Base-by-base conservation (phyloP, 2,113 vertebrate species). In the Tragelaphus imberbis region DNA sequence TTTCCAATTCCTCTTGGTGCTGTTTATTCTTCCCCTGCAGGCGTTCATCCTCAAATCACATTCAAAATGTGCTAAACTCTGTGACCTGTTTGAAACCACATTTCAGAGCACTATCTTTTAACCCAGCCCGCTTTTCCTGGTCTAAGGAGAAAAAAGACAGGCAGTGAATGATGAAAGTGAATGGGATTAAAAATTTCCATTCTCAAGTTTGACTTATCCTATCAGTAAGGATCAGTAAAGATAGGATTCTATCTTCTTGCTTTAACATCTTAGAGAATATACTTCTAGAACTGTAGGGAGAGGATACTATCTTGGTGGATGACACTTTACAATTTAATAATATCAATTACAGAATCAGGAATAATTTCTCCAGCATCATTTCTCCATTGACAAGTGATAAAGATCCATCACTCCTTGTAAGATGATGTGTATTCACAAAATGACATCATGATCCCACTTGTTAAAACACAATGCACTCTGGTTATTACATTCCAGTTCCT, bases 391-490 rank as follows among this genome's bases (percentile, higher is more conserved):
- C 96, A 98, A 56, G 59, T 96, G 30, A 97, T 75, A 88, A 97
- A 4, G 6, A 40, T 15, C 77, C 59, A 44, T 55, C 95, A 87
- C 1, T 0, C 30, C 56, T 1, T 56, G 3, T 8, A 5, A 65
- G 10, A 1, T 30, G 23, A 49, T 7, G 49, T 0, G 6, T 96
- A 95, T 0, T 0, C 0, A 68, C 97, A 96, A 0, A 1, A 0
- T 71, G 84, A 0, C 14, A 84, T 44, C 0, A 0, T 0, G 7
- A 0, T 1, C 23, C 92, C 96, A 14, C 0, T 0, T 28, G 0
- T 33, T 68, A 96, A 95, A 9, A 17, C 40, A 90, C 96, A 98
- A 5, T 77, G 17, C 5, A 86, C 25, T 17, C 53, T 95, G 1
- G 53, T 2, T 30, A 86, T 7, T 55, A 17, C 0, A 4, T 17